Evolutionary conservation across 2,113 vertebrate species (phyloP).

Genomic region (Carassius auratus): DNA sequence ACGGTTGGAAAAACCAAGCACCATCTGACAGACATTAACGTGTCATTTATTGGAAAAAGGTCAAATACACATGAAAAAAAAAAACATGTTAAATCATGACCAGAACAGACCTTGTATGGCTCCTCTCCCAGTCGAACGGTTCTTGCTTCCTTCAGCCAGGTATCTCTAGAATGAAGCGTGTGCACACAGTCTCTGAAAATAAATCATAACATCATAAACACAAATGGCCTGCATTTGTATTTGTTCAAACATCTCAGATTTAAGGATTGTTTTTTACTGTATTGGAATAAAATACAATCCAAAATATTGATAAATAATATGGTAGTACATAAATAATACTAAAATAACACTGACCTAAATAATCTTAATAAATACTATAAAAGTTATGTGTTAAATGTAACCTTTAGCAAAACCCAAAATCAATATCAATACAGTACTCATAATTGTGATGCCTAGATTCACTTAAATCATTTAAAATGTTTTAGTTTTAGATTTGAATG

Average conservation of each 20-base stretch:
- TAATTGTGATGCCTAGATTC: background rate
- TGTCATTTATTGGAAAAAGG: background rate
- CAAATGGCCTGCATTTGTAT: background rate
- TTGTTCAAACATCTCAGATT: background rate
- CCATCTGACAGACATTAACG: conserved; percentile 80
- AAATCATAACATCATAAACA: conserved; percentile 5
- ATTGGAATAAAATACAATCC: background rate
- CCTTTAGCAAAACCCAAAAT: background rate
- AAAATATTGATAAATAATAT: background rate
- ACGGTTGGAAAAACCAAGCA: conserved; percentile 91
- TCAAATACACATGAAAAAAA: background rate
- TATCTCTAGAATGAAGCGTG: conserved; percentile 90
- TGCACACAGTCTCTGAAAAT: conserved; percentile 89
- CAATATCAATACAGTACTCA: background rate
- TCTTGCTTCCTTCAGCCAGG: conserved; percentile 93
- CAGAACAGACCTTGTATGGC: conserved; percentile 86
- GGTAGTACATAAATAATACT: no score
- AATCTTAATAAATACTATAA: background rate
- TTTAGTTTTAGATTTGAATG: background rate
- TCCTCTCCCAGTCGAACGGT: conserved; percentile 90
- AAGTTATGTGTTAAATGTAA: background rate
- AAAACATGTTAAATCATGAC: background rate
- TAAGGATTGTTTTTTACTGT: no score
- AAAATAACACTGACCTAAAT: background rate
- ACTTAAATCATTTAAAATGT: background rate